Evolutionary conservation across 2,113 vertebrate genomes (phyloP).

Genomic region (Heterotilapia buettikoferi): DNA sequence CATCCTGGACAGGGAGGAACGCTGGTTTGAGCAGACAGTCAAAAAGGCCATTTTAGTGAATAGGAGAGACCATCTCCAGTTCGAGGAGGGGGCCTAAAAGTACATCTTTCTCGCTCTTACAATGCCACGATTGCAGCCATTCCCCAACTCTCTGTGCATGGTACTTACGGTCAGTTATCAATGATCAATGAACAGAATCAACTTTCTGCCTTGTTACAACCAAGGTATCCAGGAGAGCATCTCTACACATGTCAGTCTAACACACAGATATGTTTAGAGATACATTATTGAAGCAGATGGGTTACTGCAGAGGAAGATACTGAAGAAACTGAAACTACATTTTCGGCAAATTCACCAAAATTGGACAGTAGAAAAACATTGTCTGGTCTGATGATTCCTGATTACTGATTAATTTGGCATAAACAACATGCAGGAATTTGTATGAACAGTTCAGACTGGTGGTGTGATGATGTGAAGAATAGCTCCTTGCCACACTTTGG

Average conservation of each 20-base stretch:
- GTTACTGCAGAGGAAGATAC: not conserved
- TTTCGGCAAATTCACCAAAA: not conserved
- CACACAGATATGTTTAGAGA: not conserved
- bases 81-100: not conserved
- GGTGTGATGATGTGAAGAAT: not conserved
- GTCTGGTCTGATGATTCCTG: not conserved
- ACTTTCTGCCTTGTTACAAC: not conserved
- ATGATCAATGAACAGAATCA: not conserved
- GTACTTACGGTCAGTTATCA: not conserved
- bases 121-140: not conserved
- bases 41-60: not conserved
- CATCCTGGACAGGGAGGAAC: not conserved
- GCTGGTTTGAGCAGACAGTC: not conserved
- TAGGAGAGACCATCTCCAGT: accelerated
- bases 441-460: not conserved
- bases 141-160: not conserved
- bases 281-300: not conserved
- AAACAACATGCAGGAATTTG: not conserved
- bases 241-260: not conserved
- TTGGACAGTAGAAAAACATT: not conserved
- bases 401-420: not conserved
- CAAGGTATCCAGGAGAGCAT: not conserved
- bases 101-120: not conserved
- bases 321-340: not conserved
- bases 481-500: not conserved